These are phyloP conservation scores for Yoshiicerus persimilis DNA, from an alignment of 1,140 invertebrate species.

Conservation along the genomic window DNA sequence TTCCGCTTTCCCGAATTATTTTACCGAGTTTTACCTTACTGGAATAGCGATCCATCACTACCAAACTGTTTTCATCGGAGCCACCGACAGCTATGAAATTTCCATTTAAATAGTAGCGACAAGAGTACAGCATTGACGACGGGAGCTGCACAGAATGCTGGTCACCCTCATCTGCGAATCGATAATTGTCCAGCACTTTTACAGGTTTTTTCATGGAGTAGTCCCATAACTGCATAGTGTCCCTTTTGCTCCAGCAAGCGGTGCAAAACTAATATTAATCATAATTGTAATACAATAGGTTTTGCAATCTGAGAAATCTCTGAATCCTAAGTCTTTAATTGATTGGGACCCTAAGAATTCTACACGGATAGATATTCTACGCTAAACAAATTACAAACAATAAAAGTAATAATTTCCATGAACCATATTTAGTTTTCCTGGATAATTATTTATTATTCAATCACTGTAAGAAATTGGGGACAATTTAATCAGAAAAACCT, in stretches of 20 bases:
- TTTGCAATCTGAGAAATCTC: no score
- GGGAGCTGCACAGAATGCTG: not conserved
- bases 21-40: not conserved
- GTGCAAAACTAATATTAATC: slow-evolving; percentile 12
- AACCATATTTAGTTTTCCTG: no score
- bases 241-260: slow-evolving; percentile 27
- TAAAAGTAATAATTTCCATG: no score
- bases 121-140: slow-evolving; percentile 20
- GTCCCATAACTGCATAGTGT: slow-evolving; percentile 26
- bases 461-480: no score
- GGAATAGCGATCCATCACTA: slow-evolving; percentile 18
- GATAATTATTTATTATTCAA: no score
- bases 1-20: no score
- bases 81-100: slow-evolving; percentile 2
- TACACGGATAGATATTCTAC: no score
- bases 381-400: no score
- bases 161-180: not conserved
- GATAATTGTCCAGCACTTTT: not conserved
- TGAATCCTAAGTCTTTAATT: no score
- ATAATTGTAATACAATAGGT: no score
- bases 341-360: no score
- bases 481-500: no score
- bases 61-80: not conserved
- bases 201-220: slow-evolving; percentile 7
- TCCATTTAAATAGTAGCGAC: slow-evolving; percentile 20